phyloP scores from a whole-genome alignment of 1,140 invertebrate genomes.

The Neoseiulus cucumeris region DNA sequence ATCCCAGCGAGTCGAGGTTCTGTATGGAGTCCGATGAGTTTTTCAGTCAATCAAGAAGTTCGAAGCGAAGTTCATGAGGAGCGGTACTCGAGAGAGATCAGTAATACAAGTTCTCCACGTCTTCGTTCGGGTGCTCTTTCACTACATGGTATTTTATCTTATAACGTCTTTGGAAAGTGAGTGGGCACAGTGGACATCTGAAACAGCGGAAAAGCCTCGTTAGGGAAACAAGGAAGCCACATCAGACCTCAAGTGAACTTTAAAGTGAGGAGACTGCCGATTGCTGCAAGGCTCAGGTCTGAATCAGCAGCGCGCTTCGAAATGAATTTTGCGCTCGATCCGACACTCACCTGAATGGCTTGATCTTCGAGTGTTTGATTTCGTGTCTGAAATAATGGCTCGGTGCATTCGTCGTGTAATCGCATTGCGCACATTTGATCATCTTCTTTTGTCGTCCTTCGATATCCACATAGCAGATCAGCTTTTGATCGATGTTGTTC shows the following conservation, averaged over 20 bases:
- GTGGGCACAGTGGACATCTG: background rate
- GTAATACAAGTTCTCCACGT: slow-evolving; percentile 2
- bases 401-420: slow-evolving; percentile 6
- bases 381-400: slow-evolving; percentile 5
- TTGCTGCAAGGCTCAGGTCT: too few species aligned
- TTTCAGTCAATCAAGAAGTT: too few species aligned
- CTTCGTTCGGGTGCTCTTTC: background rate
- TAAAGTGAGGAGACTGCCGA: too few species aligned
- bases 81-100: too few species aligned
- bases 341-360: background rate
- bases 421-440: background rate
- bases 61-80: too few species aligned
- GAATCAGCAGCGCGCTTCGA: too few species aligned
- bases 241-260: too few species aligned
- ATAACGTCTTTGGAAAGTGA: slow-evolving; percentile 1
- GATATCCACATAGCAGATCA: background rate
- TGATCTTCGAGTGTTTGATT: slow-evolving; percentile 9
- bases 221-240: too few species aligned
- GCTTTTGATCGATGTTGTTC: slow-evolving; percentile 4
- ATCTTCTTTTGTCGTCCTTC: slow-evolving; percentile 1
- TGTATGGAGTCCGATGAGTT: too few species aligned
- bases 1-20: too few species aligned
- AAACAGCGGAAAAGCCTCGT: background rate
- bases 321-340: too few species aligned
- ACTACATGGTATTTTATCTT: slow-evolving; percentile 7